Base-by-base conservation (phyloP, 2,113 vertebrate species). In the Microtus montanus region DNA sequence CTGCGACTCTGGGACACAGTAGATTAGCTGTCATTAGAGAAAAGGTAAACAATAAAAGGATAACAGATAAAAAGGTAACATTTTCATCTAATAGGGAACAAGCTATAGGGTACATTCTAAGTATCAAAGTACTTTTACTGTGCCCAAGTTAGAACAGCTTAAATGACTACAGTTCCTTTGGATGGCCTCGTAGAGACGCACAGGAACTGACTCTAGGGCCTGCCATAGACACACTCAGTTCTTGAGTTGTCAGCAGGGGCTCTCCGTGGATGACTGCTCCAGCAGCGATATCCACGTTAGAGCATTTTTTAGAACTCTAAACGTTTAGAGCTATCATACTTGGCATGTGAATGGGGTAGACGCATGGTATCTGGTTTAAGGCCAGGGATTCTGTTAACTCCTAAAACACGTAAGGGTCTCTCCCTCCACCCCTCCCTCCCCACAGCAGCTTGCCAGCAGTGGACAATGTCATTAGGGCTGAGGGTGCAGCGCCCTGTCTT, bases 271-370 rank as follows among this genome's bases (percentile, higher is more conserved):
- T 33, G 44, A 12, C 8, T 52, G 0, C 5, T 26, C 64, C 30
- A 49, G 26, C 26, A 77, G 87, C 28, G 80, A 30, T 20, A 19
- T 3, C 41, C 9, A 7, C 2, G 4, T 63, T 1, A 9, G 7
- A 84, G 44, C 90, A 20, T 22, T 20, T 41, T 58, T 52, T 3
- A 68, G 80, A 28, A 41, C 24, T 30, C n/a, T 41, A 30, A 14
- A 17, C 30, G 28, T 30, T 83, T 19, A 61, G 22, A 83, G 58
- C 28, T 38, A 87, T 19, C 44, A 30, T 20, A 35, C 54, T 6
- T 30, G 4, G 11, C 6, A 28, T 7, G 3, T 1, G 5, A 10
- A 20, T 54, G 33, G 54, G 30, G 15, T 2, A 14, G 28, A 17
- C 5, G 19, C 52, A 54, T 33, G 10, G 38, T 19, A 30, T 61